Conservation (phyloP, 2,113 vertebrate genomes). For the Erinaceus europaeus region DNA sequence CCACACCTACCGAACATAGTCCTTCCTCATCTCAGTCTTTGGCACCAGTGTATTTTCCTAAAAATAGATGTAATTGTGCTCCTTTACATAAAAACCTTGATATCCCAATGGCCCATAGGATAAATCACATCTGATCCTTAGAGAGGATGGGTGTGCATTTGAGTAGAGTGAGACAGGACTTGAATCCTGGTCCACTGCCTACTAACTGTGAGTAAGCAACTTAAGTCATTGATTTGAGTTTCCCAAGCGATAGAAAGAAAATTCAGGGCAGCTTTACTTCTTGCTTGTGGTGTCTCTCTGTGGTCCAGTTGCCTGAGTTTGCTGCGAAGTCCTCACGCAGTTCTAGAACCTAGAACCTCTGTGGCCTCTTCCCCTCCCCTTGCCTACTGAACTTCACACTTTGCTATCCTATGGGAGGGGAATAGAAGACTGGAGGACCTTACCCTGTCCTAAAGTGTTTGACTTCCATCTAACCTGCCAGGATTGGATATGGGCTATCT, state of each 20-base stretch:
- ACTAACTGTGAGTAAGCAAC: conserved; percentile 22
- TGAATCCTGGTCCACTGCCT: background rate
- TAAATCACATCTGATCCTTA: background rate
- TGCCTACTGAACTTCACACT: too few relatives aligned
- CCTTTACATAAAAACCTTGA: conserved; percentile 22
- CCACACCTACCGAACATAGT: background rate
- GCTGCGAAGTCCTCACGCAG: background rate
- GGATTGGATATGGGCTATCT: background rate
- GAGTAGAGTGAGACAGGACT: conserved; percentile 2
- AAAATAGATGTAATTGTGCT: conserved; percentile 40
- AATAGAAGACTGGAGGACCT: background rate
- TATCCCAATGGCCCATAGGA: conserved; percentile 27
- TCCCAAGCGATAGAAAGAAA: background rate
- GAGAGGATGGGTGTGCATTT: background rate
- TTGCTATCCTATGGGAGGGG: background rate
- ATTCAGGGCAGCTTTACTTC: background rate
- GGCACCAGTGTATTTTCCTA: too few relatives aligned
- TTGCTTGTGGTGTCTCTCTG: background rate
- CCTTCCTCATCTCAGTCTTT: conserved; percentile 12
- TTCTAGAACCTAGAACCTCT: background rate
- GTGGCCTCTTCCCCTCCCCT: background rate
- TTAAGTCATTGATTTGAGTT: conserved; percentile 7
- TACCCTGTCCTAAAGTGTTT: background rate
- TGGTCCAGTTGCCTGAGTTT: background rate
- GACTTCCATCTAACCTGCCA: background rate